Evolutionary conservation across 2,888 invertebrate genomes (phyloP), one percentile per base, ranked within the genome.

Genomic region (Linnaemya vulpina): DNA sequence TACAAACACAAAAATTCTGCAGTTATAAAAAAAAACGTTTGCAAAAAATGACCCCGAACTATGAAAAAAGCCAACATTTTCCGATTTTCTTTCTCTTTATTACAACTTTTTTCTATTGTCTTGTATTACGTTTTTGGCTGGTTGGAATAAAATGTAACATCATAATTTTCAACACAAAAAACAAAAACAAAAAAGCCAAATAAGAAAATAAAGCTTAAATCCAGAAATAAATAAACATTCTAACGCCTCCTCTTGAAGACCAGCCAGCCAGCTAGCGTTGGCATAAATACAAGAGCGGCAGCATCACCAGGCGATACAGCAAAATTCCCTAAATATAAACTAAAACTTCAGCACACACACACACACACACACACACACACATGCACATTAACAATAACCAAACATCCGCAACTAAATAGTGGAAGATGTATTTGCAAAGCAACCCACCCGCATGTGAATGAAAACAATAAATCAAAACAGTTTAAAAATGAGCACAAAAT

Each of bases 391-490:
- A 51, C 30, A 22, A 3, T 1, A 58, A 1, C 3, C 38, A 30
- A 55, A 46, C 43, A 25, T 15, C 15, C 11, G 38, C 17, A 20
- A 9, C 22, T 9, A 49, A 49, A 77, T 51, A 43, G 51, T 51
- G 10, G 25, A 53, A 58, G 30, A 70, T 53, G 20, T 58, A 62
- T 70, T 70, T 78, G 68, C 53, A 62, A 60, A 51, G 20, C 38
- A 70, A 81, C 67, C 84, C 85, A 85, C 85, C 85, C 85, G 85
- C 85, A 85, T 85, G 53, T 74, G 75, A 82, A 85, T 82, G 85
- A 70, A 82, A 85, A 74, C 82, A 74, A 85, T 85, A 85, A 85
- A 85, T 85, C 85, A 85, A 74, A 85, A 82, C 40, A 63, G 78
- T 78, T 85, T 85, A 82, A 85, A 82, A 82, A 82, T 85, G 74